Base-by-base conservation (phyloP, 2,113 vertebrate species). In the Varanus salvator region DNA sequence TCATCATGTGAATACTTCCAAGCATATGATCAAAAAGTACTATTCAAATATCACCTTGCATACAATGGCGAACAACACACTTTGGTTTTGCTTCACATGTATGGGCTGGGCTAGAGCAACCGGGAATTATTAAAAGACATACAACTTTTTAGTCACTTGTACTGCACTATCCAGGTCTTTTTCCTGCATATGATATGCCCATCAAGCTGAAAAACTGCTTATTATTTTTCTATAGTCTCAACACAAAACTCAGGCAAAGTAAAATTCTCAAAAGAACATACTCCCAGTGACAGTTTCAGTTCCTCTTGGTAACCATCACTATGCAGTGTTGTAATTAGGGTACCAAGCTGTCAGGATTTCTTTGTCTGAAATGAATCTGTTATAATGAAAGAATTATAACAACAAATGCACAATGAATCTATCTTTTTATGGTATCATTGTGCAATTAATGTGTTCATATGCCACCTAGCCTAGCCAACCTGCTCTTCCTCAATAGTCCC, bases 361-460 rank as follows among this genome's bases (percentile, higher is more conserved):
- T 94, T 95, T 95, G 96, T 94, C 94, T 94, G 96, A 93, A 93
- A 92, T 92, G 93, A 92, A 95, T 95, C 93, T 95, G 95, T 94
- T 93, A 88, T 95, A 93, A 96, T 92, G 94, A 94, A 92, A 95
- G 93, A 74, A 96, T 94, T 95, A 94, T 95, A 97, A 71, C 84
- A 94, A 90, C 91, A 93, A 94, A 92, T 91, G 94, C 93, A 94
- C 95, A 96, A 96, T 91, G 94, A 95, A 95, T 93, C 88, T 52
- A 48, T 91, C 87, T 93, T 94, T 95, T 96, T 94, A 95, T 87
- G 91, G 93, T 93, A 96, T 95, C 90, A 87, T 6, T 88, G 91
- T 95, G 96, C 93, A 96, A 96, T 96, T 95, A 94, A 91, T 96
- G 94, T 95, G 96, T 93, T 95, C 95, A 95, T 94, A 93, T 90